phyloP scores from a whole-genome alignment of 2,888 invertebrate species.

The Chaetoderma sp. region DNA sequence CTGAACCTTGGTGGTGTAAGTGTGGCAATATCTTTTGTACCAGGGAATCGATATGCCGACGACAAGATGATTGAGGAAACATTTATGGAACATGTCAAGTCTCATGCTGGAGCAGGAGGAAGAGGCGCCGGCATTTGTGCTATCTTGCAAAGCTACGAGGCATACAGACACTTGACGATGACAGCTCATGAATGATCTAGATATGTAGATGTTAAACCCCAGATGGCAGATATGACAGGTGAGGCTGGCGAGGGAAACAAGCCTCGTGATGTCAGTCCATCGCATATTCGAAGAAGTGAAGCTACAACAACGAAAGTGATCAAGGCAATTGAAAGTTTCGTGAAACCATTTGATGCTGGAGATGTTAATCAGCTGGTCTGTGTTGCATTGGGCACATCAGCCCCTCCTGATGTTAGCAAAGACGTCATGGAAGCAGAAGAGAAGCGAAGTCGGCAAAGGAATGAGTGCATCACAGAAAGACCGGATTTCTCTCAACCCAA shows the following conservation, averaged over 20 bases:
- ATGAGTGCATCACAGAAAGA: neutral
- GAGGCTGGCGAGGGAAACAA: neutral
- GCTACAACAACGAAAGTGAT: neutral
- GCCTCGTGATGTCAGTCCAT: neutral
- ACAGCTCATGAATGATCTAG: neutral
- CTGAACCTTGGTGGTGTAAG: slow-evolving; percentile 12
- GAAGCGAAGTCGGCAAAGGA: neutral
- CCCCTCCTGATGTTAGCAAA: neutral
- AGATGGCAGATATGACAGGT: neutral
- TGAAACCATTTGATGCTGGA: slow-evolving; percentile 3
- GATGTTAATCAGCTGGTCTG: neutral
- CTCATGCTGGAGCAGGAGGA: neutral
- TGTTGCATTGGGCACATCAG: neutral
- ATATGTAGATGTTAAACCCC: neutral
- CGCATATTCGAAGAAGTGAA: slow-evolving; percentile 7
- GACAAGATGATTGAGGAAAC: too few species aligned
- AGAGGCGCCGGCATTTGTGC: neutral
- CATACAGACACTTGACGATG: neutral
- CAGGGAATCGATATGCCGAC: slow-evolving; percentile 19
- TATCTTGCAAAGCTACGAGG: neutral
- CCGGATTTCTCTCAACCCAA: slow-evolving; percentile 1
- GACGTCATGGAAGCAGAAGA: neutral
- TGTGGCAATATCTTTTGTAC: slow-evolving; percentile 14
- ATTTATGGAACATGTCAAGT: too few species aligned
- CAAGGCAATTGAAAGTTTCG: slow-evolving; percentile 7